phyloP scores from a whole-genome alignment of 2,113 vertebrate genomes.

The Sceloporus undulatus region DNA sequence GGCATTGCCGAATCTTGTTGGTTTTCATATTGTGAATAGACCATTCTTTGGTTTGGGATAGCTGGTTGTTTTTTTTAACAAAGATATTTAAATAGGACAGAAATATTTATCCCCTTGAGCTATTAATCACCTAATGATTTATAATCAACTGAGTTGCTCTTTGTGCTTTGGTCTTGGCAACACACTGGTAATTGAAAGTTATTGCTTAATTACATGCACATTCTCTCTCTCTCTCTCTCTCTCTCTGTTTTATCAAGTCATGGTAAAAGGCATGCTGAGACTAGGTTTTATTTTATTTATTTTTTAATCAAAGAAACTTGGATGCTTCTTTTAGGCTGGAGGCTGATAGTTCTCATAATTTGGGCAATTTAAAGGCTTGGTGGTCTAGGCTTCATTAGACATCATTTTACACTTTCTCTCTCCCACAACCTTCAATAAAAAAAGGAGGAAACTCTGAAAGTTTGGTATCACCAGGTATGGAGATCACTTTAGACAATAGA shows the following conservation, averaged over 20 bases:
- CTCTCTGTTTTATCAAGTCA: background rate
- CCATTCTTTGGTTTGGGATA: background rate
- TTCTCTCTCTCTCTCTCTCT: slow-evolving; percentile 40
- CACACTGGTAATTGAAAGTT: slow-evolving; percentile 44
- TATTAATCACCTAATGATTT: slow-evolving; percentile 45
- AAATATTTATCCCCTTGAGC: slow-evolving; percentile 39
- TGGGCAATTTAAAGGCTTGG: background rate
- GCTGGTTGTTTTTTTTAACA: slow-evolving; percentile 18
- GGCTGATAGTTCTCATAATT: background rate
- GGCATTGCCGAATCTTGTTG: slow-evolving; percentile 44
- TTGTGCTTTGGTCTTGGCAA: slow-evolving; percentile 56
- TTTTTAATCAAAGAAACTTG: background rate
- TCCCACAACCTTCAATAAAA: background rate
- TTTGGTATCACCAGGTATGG: background rate
- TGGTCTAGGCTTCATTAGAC: background rate
- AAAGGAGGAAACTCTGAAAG: background rate
- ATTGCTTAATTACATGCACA: slow-evolving; percentile 59
- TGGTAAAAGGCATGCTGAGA: background rate
- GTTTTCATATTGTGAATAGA: slow-evolving; percentile 14
- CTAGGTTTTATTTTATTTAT: background rate
- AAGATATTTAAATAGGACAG: slow-evolving; percentile 28
- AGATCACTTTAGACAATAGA: too few relatives aligned
- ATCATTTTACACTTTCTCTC: background rate
- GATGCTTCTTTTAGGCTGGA: background rate
- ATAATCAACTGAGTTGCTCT: slow-evolving; percentile 26